phyloP scores from a whole-genome alignment of 2,113 vertebrate species.

The Poecilia latipinna region DNA sequence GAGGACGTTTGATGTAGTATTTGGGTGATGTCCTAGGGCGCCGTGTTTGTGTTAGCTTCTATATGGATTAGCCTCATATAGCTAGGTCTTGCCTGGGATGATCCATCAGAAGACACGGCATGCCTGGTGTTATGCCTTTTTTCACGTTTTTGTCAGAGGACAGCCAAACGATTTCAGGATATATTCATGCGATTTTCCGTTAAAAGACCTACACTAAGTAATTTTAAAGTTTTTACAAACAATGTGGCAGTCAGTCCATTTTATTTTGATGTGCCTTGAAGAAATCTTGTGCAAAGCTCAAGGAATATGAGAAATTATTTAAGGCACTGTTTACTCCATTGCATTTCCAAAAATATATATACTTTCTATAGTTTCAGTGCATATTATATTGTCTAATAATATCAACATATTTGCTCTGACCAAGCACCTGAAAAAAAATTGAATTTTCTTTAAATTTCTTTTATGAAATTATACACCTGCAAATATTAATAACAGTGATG shows the following conservation, averaged over 20 bases:
- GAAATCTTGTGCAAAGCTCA: neutral
- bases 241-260: neutral
- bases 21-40: conserved; percentile 74
- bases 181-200: neutral
- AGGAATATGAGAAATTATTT: neutral
- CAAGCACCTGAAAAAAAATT: conserved; percentile 7
- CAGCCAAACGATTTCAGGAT: neutral
- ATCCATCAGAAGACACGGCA: conserved; percentile 47
- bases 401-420: conserved; percentile 62
- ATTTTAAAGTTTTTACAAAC: neutral
- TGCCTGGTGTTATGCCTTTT: conserved; percentile 14
- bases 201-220: neutral
- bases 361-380: conserved; percentile 27
- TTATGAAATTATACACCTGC: conserved; percentile 73
- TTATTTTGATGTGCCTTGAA: neutral
- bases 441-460: conserved; percentile 59
- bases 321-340: neutral
- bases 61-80: conserved; percentile 77
- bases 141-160: neutral
- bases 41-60: conserved; percentile 77
- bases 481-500: conserved; percentile 77
- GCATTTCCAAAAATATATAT: neutral
- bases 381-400: conserved; percentile 50
- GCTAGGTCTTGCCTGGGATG: conserved; percentile 51
- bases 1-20: conserved; percentile 76